Conservation (phyloP, 2,113 vertebrate genomes). For the Oplegnathus fasciatus region DNA sequence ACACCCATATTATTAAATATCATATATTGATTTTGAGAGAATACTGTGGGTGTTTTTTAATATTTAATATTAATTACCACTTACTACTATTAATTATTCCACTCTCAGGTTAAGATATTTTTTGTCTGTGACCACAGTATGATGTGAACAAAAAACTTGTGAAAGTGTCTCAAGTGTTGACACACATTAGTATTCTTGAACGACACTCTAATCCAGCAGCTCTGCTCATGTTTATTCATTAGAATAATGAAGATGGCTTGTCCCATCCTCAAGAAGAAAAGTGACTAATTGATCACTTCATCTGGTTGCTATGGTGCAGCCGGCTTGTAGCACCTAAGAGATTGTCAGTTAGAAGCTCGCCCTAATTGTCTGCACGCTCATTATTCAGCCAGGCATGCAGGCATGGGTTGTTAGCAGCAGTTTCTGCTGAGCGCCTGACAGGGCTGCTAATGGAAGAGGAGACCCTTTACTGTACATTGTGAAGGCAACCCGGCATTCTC, state of each 20-base stretch:
- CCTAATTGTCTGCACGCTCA: constrained; percentile 64
- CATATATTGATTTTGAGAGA: not conserved
- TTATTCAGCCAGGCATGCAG: constrained; percentile 58
- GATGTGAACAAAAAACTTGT: not conserved
- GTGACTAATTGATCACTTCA: constrained; percentile 61
- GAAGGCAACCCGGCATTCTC: constrained; percentile 12
- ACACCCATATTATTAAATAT: not conserved
- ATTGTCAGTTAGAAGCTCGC: constrained; percentile 49
- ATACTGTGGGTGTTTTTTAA: no score
- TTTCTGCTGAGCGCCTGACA: constrained; percentile 54
- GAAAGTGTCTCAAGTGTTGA: constrained; percentile 53
- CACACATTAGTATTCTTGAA: constrained; percentile 56
- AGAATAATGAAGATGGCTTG: constrained; percentile 69
- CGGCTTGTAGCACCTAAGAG: constrained; percentile 34
- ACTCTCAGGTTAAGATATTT: not conserved
- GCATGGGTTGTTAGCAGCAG: constrained; percentile 56
- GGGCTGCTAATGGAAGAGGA: constrained; percentile 56
- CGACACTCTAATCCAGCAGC: constrained; percentile 48
- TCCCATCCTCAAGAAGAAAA: constrained; percentile 54
- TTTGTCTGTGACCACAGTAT: no score
- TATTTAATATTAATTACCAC: no score
- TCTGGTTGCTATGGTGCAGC: constrained; percentile 41
- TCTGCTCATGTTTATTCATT: constrained; percentile 70
- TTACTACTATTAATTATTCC: not conserved
- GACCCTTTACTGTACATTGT: constrained; percentile 18